A percentile compares a stretch with the other conserved stretches of the same genome.
phyloP scores from a whole-genome alignment of 30 jellyfish, hydroid and myxozoan genomes.

The Mastigias papua region DNA sequence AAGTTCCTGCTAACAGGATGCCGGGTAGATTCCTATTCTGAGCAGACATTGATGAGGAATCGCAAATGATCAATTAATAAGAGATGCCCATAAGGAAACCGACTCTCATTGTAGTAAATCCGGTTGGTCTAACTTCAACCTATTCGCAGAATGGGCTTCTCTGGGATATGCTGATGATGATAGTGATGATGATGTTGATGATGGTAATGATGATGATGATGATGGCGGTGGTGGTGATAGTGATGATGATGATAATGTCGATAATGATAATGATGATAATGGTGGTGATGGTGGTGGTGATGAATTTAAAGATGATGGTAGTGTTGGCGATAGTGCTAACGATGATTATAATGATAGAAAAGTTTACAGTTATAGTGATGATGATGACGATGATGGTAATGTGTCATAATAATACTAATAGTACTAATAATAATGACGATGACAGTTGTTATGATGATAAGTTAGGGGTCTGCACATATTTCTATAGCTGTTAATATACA shows the following conservation, averaged over 20 bases:
- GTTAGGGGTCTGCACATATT: no score
- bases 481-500: no score
- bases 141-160: no score
- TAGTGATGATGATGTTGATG: background rate
- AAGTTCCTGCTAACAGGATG: no score
- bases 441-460: background rate
- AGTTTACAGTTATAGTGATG: background rate
- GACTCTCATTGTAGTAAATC: no score
- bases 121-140: no score
- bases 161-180: background rate
- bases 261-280: conserved; percentile 1
- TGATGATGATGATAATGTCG: background rate
- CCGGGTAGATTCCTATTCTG: no score
- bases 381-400: background rate
- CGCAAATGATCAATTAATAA: no score
- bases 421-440: background rate
- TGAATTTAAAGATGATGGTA: background rate
- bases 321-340: background rate
- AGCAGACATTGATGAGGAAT: no score
- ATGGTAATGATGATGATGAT: background rate
- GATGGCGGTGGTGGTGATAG: background rate
- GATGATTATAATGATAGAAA: background rate
- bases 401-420: background rate
- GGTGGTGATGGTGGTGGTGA: background rate
- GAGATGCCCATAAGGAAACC: no score